Evolutionary conservation across 1,140 invertebrate species (phyloP).

Genomic region (Bombus impatiens): DNA sequence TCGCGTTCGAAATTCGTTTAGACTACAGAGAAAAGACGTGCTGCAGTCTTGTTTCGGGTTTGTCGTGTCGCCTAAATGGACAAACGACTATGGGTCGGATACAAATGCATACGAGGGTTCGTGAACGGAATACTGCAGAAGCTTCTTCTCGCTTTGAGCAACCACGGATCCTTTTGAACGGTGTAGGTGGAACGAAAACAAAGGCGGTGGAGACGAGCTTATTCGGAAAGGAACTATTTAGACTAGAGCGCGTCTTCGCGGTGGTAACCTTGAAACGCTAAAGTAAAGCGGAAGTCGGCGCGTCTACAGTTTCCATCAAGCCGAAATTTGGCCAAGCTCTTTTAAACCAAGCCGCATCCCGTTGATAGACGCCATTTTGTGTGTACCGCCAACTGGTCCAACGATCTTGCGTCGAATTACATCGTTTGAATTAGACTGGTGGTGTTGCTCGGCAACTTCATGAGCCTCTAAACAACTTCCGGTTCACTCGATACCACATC

Average conservation of each 20-base stretch:
- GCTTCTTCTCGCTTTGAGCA: conserved; percentile 17
- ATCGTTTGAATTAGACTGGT: too few species aligned
- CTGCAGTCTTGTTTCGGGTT: not conserved
- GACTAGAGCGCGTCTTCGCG: conserved; percentile 7
- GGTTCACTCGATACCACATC: not conserved
- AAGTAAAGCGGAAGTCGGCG: conserved; percentile 2
- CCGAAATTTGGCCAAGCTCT: not conserved
- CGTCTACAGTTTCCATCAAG: too few species aligned
- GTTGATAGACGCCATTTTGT: not conserved
- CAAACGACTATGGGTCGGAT: conserved; percentile 12
- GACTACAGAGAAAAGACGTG: not conserved
- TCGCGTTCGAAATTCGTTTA: not conserved
- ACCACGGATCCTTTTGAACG: not conserved
- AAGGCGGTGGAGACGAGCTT: not conserved
- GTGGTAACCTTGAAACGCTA: conserved; percentile 27
- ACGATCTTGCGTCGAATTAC: not conserved
- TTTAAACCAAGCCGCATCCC: not conserved
- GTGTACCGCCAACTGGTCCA: not conserved
- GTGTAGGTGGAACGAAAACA: conserved; percentile 33
- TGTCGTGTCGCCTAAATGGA: conserved; percentile 36
- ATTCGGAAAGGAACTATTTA: conserved; percentile 38
- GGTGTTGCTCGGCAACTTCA: not conserved
- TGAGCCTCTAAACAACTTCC: not conserved
- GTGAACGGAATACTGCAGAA: conserved; percentile 16
- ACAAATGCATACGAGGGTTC: conserved; percentile 23